Conservation (phyloP, 2,888 invertebrate genomes). For the Spicauda simplicius region DNA sequence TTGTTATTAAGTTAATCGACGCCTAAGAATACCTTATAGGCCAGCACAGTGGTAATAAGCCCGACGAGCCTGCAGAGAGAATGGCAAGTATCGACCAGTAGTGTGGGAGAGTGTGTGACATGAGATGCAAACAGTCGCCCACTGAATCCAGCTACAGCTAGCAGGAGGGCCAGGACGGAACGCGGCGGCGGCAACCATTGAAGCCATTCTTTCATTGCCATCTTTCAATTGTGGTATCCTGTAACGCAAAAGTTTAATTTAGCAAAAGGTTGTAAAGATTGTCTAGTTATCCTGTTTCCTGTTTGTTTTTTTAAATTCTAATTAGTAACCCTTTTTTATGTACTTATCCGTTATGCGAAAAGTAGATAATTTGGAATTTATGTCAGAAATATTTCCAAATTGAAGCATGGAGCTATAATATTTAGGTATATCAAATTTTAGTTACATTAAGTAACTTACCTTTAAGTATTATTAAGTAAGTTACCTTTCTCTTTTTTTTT, state of each 20-base stretch:
- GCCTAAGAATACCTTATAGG: constrained; percentile 66
- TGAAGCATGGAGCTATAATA: too few species aligned
- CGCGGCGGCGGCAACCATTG: constrained; percentile 90
- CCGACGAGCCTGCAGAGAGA: constrained; percentile 97
- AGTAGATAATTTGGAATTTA: too few species aligned
- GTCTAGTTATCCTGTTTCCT: too few species aligned
- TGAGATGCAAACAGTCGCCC: constrained; percentile 94
- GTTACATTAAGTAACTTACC: too few species aligned
- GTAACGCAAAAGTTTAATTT: not conserved
- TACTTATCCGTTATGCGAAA: too few species aligned
- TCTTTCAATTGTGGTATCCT: constrained; percentile 51
- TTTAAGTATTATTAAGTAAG: too few species aligned
- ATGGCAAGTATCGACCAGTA: constrained; percentile 97
- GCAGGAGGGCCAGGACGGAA: constrained; percentile 89
- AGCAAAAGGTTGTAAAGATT: not conserved
- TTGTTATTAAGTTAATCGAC: not conserved
- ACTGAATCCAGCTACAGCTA: constrained; percentile 91
- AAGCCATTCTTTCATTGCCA: constrained; percentile 92
- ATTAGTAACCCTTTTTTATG: too few species aligned
- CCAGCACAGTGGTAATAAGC: constrained; percentile 81
- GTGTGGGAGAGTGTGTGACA: constrained; percentile 95
- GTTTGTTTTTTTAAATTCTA: too few species aligned
- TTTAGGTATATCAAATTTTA: too few species aligned
- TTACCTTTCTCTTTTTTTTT: too few species aligned
- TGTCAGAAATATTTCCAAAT: too few species aligned